Percentiles rank a stretch among this genome's conserved stretches.
Conservation (phyloP, 2,113 vertebrate genomes). For the Peucedramus taeniatus region DNA sequence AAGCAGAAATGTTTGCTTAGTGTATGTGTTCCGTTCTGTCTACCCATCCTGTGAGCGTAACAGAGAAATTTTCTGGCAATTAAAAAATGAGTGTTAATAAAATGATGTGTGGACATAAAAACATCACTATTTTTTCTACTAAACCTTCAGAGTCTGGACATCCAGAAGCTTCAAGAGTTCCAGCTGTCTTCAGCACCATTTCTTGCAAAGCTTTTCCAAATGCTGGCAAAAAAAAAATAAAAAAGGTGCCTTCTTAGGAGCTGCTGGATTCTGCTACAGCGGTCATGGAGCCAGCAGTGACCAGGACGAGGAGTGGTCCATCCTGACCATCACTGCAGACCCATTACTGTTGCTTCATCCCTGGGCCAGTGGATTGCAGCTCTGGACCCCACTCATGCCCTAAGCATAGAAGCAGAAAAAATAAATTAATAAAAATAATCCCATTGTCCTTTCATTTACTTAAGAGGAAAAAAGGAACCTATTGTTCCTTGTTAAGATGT, state of each 20-base stretch:
- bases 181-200: neutral
- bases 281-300: neutral
- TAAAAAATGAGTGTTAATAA: neutral
- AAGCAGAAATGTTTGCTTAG: neutral
- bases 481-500: neutral
- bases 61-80: neutral
- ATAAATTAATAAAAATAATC: neutral
- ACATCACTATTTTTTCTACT: neutral
- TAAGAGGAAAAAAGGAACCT: neutral
- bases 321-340: neutral
- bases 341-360: neutral
- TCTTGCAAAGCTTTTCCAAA: neutral
- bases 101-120: neutral
- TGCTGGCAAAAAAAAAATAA: neutral
- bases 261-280: neutral
- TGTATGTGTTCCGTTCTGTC: neutral
- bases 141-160: neutral
- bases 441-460: neutral
- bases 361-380: neutral
- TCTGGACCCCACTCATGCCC: neutral
- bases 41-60: neutral
- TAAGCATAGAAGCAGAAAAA: neutral
- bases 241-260: neutral
- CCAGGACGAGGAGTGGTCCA: fast-evolving
- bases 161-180: neutral